Evolutionary conservation across 92 coral and sea anemone species (phyloP).

Genomic region (Parazoanthus darwini): DNA sequence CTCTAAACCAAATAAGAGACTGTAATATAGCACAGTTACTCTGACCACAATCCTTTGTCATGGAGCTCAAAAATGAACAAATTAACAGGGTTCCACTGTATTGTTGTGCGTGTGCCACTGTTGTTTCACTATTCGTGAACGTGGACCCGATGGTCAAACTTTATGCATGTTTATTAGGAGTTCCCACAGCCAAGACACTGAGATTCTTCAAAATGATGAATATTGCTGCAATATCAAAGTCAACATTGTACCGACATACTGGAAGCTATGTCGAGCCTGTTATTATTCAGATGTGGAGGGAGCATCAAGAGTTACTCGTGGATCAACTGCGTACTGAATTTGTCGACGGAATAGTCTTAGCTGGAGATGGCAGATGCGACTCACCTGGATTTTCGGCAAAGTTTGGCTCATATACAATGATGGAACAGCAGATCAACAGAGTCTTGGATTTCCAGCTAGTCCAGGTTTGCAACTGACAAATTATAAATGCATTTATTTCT

Average conservation of each 20-base stretch:
- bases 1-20: not conserved
- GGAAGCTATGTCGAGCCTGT: constrained; percentile 24
- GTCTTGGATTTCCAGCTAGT: constrained; percentile 59
- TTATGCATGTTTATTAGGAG: not conserved
- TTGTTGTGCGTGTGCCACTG: not conserved
- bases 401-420: constrained; percentile 56
- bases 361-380: constrained; percentile 64
- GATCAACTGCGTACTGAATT: not conserved
- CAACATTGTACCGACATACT: constrained; percentile 3
- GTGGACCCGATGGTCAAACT: not conserved
- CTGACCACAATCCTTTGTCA: no score
- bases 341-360: constrained; percentile 21
- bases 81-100: not conserved
- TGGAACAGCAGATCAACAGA: constrained; percentile 52
- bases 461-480: constrained; percentile 43
- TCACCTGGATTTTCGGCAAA: constrained; percentile 62
- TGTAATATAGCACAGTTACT: not conserved
- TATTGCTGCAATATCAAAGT: constrained; percentile 15
- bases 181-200: not conserved
- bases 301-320: constrained; percentile 36
- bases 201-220: not conserved
- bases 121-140: not conserved
- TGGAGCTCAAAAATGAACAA: no score
- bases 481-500: not conserved
- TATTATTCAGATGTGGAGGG: constrained; percentile 49